A percentile compares a stretch with the other conserved stretches of the same genome.
Evolutionary conservation across 2,888 invertebrate genomes (phyloP).

Genomic region (Calliopum simillimum): DNA sequence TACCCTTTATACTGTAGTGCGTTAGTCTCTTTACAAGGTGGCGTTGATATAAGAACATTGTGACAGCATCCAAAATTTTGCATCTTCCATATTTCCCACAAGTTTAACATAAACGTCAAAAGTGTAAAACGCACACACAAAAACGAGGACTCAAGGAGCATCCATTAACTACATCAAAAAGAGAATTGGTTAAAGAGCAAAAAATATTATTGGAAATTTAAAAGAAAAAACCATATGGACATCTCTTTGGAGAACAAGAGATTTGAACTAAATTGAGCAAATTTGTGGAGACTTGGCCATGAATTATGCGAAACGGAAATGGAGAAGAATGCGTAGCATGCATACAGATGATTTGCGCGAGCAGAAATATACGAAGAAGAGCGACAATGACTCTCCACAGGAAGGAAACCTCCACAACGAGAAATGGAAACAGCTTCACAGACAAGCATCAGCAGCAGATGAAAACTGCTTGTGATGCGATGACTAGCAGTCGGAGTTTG

Average conservation of each 20-base stretch:
- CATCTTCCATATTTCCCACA: background rate
- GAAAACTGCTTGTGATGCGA: constrained; percentile 17
- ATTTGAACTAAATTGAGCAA: no score
- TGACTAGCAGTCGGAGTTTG: constrained; percentile 50
- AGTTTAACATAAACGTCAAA: no score
- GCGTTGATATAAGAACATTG: constrained; percentile 10
- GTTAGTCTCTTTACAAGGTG: constrained; percentile 16
- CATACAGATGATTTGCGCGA: background rate
- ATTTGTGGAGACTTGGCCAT: no score
- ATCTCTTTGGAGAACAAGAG: no score
- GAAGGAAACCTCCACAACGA: no score
- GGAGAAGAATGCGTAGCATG: constrained; percentile 8
- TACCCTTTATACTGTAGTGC: no score
- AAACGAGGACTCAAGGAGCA: no score
- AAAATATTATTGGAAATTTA: background rate
- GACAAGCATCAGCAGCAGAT: constrained; percentile 13
- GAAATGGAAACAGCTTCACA: background rate
- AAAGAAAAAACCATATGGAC: no score
- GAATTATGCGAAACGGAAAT: constrained; percentile 18
- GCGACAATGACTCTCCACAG: background rate
- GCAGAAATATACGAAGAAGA: background rate
- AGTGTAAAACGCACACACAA: no score
- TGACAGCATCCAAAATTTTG: background rate
- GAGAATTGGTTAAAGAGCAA: background rate
- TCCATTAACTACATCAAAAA: no score